These are phyloP conservation scores for Meandrina meandrites DNA, from an alignment of 92 coral and sea anemone genomes.

Conservation along the genomic window DNA sequence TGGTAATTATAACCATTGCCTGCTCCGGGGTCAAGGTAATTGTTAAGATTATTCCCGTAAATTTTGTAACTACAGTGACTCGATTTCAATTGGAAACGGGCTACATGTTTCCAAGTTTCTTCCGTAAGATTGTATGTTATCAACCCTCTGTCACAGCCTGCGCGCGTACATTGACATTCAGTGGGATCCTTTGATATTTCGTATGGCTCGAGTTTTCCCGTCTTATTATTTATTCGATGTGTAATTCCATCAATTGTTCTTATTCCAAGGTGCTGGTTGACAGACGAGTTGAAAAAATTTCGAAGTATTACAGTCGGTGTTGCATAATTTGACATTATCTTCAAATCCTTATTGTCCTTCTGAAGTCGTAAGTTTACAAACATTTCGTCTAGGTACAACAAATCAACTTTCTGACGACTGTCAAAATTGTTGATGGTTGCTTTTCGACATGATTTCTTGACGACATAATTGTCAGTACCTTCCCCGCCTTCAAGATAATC, in stretches of 20 bases:
- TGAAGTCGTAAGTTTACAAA: slow-evolving; percentile 5
- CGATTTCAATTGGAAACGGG: slow-evolving; percentile 48
- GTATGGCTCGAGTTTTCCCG: slow-evolving; percentile 28
- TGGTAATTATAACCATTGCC: slow-evolving; percentile 56
- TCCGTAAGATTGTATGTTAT: slow-evolving; percentile 18
- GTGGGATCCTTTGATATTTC: slow-evolving; percentile 60
- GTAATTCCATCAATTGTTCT: slow-evolving; percentile 57
- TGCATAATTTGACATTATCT: not conserved
- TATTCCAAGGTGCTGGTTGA: slow-evolving; percentile 39
- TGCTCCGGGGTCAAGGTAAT: slow-evolving; percentile 66
- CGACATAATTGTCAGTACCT: slow-evolving; percentile 60
- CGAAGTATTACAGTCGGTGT: too few species aligned
- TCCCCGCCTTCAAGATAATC: slow-evolving; percentile 42
- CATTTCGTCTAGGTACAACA: slow-evolving; percentile 23
- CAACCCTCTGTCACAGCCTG: too few species aligned
- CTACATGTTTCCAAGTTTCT: slow-evolving; percentile 50
- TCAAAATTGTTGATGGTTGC: slow-evolving; percentile 44
- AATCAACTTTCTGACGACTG: slow-evolving; percentile 30
- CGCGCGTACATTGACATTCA: slow-evolving; percentile 30
- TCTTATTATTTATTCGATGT: not conserved
- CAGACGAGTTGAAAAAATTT: too few species aligned
- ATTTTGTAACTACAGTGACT: slow-evolving; percentile 63
- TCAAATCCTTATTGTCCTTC: too few species aligned
- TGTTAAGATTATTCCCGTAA: slow-evolving; percentile 51
- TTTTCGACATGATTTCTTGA: slow-evolving; percentile 35